These are phyloP conservation scores for Psittacula cyanocephala DNA, from an alignment of 2,113 vertebrate species.

Conservation along the genomic window DNA sequence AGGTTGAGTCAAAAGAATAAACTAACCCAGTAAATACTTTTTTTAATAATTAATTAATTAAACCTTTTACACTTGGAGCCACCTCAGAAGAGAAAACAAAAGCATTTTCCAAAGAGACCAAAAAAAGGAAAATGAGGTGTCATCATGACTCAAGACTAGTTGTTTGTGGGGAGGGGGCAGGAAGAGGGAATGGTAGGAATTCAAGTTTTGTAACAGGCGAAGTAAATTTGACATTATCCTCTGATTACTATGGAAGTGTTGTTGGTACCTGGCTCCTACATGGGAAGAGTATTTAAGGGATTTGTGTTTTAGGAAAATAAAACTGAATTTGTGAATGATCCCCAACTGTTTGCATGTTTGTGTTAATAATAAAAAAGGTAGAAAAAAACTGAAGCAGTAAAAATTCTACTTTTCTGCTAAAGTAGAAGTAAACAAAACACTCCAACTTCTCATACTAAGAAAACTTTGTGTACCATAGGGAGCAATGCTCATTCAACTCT, in stretches of 20 bases:
- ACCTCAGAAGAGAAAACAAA: neutral
- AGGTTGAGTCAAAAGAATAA: neutral
- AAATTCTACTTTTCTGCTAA: neutral
- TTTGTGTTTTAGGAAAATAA: neutral
- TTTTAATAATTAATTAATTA: neutral
- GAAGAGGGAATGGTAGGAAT: neutral
- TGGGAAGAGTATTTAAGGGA: neutral
- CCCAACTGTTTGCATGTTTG: neutral
- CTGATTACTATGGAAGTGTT: neutral
- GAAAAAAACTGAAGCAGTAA: neutral
- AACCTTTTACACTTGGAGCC: neutral
- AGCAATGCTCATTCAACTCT: neutral
- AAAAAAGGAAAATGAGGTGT: neutral
- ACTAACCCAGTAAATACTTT: neutral
- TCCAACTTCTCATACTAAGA: neutral
- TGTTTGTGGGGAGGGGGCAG: neutral
- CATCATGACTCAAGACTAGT: neutral
- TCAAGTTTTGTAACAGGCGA: neutral
- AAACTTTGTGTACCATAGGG: neutral
- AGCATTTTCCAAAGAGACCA: fast-evolving
- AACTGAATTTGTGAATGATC: neutral
- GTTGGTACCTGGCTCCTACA: neutral
- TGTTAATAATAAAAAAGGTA: neutral
- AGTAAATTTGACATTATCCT: fast-evolving
- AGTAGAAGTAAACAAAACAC: neutral